Evolutionary conservation across 2,113 vertebrate species (phyloP), one percentile per base, ranked within the genome.

Genomic region (Scortum barcoo): DNA sequence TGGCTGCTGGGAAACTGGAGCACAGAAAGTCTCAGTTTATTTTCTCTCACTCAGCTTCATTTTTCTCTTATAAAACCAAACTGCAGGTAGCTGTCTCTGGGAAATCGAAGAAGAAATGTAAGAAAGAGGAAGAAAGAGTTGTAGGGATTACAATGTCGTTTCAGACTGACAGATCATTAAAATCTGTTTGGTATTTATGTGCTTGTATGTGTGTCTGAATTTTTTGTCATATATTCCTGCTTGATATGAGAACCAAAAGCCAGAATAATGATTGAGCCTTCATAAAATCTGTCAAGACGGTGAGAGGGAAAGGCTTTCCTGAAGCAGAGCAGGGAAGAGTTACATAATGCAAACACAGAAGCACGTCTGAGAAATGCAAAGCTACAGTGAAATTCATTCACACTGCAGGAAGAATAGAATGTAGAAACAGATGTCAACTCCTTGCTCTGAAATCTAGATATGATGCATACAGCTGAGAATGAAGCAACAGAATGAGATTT

Each of bases 61-160:
- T 63, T 54, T 69, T 84, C 44, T 84, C 17, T 81, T 76, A 72
- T 0, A 40, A 69, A 91, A 85, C 54, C 76, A 42, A 17, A 63
- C 61, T 54, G 54, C 70, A 81, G 70, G 28, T 13, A 10, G 33
- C 79, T 76, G 62, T 65, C 61, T 68, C 17, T 70, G 67, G 84
- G 53, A 40, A 65, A 58, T 13, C 7, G 7, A 69, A 62, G 54
- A 65, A 40, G 67, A 38, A 76, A n/a, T n/a, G n/a, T n/a, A n/a
- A 78, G 57, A 58, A 11, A 71, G 48, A 42, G 60, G 57, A 81
- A 86, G 58, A 78, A 38, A 48, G 53, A 69, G 56, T 4, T 22
- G 61, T 0, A 53, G n/a, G 44, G n/a, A 76, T 77, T 70, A 62
- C 20, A 68, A 67, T 1, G 24, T 24, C 0, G 5, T 62, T 68